Evolutionary conservation across 2,888 invertebrate species (phyloP).

Genomic region (Seira sanloemensis): DNA sequence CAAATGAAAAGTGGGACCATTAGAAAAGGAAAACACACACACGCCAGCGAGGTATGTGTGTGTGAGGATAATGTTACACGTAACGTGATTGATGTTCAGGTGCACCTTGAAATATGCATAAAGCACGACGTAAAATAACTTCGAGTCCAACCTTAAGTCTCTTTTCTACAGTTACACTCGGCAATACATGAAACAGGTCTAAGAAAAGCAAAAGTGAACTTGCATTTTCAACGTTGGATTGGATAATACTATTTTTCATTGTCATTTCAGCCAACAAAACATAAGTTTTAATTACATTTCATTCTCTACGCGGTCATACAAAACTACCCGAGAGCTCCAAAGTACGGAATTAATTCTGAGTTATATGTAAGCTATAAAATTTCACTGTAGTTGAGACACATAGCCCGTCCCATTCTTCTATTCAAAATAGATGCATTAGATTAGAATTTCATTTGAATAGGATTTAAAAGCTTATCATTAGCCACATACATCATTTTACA

Average conservation of each 20-base stretch:
- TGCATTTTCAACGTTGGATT: conserved; percentile 1
- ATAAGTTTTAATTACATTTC: conserved; percentile 27
- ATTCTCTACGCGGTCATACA: not conserved
- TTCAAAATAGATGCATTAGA: not conserved
- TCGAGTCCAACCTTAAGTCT: not conserved
- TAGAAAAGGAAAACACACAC: too few relatives aligned
- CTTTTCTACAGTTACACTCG: not conserved
- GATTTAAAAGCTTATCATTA: not conserved
- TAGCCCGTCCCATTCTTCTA: conserved; percentile 8
- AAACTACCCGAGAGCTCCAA: too few relatives aligned
- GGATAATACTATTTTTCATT: conserved; percentile 32
- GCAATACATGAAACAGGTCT: not conserved
- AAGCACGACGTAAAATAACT: not conserved
- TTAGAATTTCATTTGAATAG: not conserved
- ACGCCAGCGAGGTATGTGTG: too few relatives aligned
- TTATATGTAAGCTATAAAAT: too few relatives aligned
- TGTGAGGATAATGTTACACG: too few relatives aligned
- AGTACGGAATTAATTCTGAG: too few relatives aligned
- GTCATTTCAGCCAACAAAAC: conserved; percentile 25
- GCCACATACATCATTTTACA: not conserved
- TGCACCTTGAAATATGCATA: not conserved
- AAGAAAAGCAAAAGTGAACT: conserved; percentile 29
- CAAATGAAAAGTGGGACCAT: too few relatives aligned
- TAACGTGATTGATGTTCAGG: not conserved
- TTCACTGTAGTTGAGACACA: too few relatives aligned